Evolutionary conservation across 1,140 invertebrate species (phyloP), one percentile per base, ranked within the genome.

Genomic region (Drosophila arizonae): DNA sequence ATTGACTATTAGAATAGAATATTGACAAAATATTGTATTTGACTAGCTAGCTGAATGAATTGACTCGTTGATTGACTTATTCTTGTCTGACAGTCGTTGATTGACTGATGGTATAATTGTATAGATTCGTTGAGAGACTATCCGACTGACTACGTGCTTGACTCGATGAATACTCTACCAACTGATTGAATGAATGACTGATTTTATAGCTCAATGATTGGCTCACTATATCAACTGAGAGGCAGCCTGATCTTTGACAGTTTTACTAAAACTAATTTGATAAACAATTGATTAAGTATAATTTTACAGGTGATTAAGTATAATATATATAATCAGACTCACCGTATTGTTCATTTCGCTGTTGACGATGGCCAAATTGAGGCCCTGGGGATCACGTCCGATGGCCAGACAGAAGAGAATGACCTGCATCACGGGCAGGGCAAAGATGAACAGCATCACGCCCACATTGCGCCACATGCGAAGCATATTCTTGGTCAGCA

Each of bases 331-430:
- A 33, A 33, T 11, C 3, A 3, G 5, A 21, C 81, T 92, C 92
- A 81, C 93, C 93, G 61, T 94, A 39, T 94, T 94, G 57, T 93
- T 92, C 71, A 96, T 94, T 93, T 98, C 97, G 46, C 95, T 92
- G 91, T 98, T 98, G 4, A 98, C 96, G 58, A 99, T 94, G 30
- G 96, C 97, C 87, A 99, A 79, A 73, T 94, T 94, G 0, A 99
- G 93, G 50, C 96, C 95, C 55, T 94, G 95, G 0, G 98, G 98
- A 90, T 98, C 96, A 28, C 96, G 94, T 64, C 98, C 98, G 76
- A 99, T 98, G 24, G 97, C 97, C 72, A 98, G 91, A 92, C 98
- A 99, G 93, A 99, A 99, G 4, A 99, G 94, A 51, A 98, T 96
- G n/a, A 97, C 97, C 93, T 99, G 97, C 92, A 97, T 95, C 2